Conservation (phyloP, 2,888 invertebrate species). For the Orgyia antiqua region DNA sequence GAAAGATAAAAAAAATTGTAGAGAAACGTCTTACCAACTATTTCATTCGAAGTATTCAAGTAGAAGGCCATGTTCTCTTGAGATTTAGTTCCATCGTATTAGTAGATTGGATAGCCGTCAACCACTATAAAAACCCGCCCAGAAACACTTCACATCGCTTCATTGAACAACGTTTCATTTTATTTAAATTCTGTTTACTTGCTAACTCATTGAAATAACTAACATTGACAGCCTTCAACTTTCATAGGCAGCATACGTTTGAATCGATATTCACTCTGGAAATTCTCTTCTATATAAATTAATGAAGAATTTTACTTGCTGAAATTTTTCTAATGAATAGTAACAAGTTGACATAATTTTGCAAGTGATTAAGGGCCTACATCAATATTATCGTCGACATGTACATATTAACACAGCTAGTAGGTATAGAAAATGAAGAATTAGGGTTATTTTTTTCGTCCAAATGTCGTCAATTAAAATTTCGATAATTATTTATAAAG, state of each 20-base stretch:
- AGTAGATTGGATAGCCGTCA: conserved; percentile 43
- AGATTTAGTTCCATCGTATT: conserved; percentile 40
- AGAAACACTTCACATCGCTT: conserved; percentile 23
- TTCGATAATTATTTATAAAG: no score
- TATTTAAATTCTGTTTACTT: conserved; percentile 29
- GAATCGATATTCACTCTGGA: neutral
- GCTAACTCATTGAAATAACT: conserved; percentile 16
- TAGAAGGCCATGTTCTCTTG: conserved; percentile 26
- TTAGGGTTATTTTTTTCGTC: no score
- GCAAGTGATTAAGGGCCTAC: no score
- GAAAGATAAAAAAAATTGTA: no score
- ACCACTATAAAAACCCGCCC: conserved; percentile 33
- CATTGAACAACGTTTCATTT: conserved; percentile 28
- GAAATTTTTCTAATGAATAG: no score
- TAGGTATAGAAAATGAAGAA: no score
- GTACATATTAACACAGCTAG: no score
- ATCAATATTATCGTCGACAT: no score
- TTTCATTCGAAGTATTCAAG: conserved; percentile 14
- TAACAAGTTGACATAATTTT: no score
- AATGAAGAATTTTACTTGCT: no score
- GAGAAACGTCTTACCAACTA: conserved; percentile 2
- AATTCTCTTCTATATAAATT: neutral
- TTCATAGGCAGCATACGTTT: conserved; percentile 1
- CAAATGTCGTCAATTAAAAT: no score
- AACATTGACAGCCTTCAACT: conserved; percentile 13